phyloP scores from a whole-genome alignment of 2,888 invertebrate genomes.

The Craniophora ligustri region DNA sequence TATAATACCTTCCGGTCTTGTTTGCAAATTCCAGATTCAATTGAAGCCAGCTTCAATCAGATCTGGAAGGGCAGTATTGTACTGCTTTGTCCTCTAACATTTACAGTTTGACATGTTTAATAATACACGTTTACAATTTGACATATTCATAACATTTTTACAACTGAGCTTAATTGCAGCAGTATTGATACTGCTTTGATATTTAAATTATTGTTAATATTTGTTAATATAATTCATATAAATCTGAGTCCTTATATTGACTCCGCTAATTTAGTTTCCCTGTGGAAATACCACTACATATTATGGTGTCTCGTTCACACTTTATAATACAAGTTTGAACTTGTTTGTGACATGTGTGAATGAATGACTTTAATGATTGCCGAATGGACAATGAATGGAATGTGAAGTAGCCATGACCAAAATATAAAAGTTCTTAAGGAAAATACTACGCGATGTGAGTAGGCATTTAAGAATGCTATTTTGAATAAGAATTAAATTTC shows the following conservation, averaged over 20 bases:
- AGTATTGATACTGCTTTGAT: no score
- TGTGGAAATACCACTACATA: conserved; percentile 5
- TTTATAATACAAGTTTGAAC: conserved; percentile 24
- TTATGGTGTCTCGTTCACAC: conserved; percentile 11
- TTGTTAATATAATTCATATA: no score
- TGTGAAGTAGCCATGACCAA: conserved; percentile 14
- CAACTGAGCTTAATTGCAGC: no score
- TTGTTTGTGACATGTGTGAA: conserved; percentile 26
- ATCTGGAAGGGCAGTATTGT: no score
- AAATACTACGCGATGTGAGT: conserved; percentile 7
- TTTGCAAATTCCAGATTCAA: conserved; percentile 10
- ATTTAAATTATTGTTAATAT: no score
- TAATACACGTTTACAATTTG: no score
- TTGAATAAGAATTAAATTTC: background rate
- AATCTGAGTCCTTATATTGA: no score
- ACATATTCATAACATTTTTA: no score
- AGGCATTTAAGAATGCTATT: background rate
- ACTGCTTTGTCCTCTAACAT: no score
- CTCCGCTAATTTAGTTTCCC: conserved; percentile 21
- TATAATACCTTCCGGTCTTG: conserved; percentile 33
- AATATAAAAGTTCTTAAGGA: conserved; percentile 10
- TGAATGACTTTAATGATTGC: conserved; percentile 36
- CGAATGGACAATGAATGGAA: conserved; percentile 31
- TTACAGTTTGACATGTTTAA: no score
- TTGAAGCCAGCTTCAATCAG: background rate